phyloP scores from a whole-genome alignment of 1,140 invertebrate species.

The Parapsyche elsis region DNA sequence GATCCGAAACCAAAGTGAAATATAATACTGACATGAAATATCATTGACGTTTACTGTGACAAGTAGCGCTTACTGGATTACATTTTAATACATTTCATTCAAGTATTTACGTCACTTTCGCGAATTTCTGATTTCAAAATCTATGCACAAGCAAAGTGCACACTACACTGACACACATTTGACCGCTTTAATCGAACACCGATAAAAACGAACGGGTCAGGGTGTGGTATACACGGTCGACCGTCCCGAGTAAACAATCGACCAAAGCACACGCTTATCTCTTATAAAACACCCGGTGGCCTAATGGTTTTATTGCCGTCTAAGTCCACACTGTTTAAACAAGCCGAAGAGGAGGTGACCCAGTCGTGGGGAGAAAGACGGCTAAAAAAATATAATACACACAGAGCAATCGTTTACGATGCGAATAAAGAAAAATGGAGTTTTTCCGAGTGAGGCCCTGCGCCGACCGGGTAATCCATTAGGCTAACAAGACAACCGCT shows the following conservation, averaged over 20 bases:
- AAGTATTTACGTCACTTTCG: no score
- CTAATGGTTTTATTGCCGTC: conserved; percentile 39
- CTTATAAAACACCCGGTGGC: conserved; percentile 16
- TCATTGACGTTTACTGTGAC: no score
- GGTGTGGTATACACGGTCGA: not conserved
- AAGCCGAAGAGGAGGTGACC: not conserved
- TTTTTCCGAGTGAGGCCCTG: not conserved
- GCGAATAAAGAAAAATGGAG: conserved; percentile 35
- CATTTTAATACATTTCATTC: no score
- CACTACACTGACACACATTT: not conserved
- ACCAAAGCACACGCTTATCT: conserved; percentile 26
- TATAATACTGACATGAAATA: no score
- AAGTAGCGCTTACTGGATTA: no score
- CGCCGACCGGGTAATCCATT: conserved; percentile 34
- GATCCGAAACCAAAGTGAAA: no score
- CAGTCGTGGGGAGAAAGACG: not conserved
- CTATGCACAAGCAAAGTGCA: not conserved
- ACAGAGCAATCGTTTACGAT: conserved; percentile 30
- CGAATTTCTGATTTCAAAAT: no score
- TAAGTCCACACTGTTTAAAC: conserved; percentile 37
- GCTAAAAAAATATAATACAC: conserved; percentile 21
- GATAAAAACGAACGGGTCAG: not conserved
- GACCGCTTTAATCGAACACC: not conserved
- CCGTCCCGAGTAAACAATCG: conserved; percentile 16
- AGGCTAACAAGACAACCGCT: conserved; percentile 46